phyloP scores from a whole-genome alignment of 2,888 invertebrate species.

The Subacronicta megacephala region DNA sequence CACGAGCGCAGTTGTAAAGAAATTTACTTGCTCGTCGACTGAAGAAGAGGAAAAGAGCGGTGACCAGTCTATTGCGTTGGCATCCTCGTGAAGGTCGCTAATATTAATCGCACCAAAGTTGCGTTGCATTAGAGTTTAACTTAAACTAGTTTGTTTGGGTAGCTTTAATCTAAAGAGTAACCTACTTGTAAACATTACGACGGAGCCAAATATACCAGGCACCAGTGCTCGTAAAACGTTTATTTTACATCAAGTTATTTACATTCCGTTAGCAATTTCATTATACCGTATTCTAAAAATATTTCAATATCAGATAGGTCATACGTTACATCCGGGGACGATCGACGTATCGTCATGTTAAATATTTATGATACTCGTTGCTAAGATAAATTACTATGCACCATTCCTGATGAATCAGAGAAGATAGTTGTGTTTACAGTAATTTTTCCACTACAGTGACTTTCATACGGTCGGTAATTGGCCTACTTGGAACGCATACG shows the following conservation, averaged over 20 bases:
- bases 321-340: conserved; percentile 27
- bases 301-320: conserved; percentile 42
- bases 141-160: too few relatives aligned
- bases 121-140: too few relatives aligned
- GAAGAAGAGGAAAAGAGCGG: too few relatives aligned
- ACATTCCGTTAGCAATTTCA: conserved; percentile 50
- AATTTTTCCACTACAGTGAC: conserved; percentile 36
- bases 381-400: conserved; percentile 14
- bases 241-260: conserved; percentile 53
- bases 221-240: conserved; percentile 52
- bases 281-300: conserved; percentile 58
- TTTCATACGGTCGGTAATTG: conserved; percentile 47
- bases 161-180: conserved; percentile 16
- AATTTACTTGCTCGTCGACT: too few relatives aligned
- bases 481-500: conserved; percentile 53
- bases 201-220: conserved; percentile 50
- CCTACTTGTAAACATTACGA: conserved; percentile 31
- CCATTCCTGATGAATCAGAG: conserved; percentile 7
- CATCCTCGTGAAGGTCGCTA: too few relatives aligned
- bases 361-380: conserved; percentile 18
- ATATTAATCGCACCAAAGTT: too few relatives aligned
- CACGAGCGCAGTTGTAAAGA: too few relatives aligned
- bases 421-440: conserved; percentile 17
- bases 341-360: conserved; percentile 24
- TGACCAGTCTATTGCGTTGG: too few relatives aligned